A percentile compares a stretch with the other conserved stretches of the same genome.
These are phyloP conservation scores for Siniperca scherzeri DNA, from an alignment of 2,797 vertebrate genomes.

Conservation along the genomic window DNA sequence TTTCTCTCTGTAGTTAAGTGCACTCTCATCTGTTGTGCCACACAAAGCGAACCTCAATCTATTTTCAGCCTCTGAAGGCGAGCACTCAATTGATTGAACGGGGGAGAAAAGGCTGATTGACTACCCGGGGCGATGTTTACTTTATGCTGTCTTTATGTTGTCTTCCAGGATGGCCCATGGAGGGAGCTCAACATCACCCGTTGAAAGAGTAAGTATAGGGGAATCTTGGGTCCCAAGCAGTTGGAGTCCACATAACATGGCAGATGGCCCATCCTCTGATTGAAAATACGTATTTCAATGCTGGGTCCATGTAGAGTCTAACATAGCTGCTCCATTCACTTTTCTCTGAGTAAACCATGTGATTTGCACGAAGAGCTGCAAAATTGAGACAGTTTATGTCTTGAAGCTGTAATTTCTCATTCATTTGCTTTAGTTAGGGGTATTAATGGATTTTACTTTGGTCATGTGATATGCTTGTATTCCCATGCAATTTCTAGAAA, in stretches of 20 bases:
- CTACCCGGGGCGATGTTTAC: slow-evolving; percentile 68
- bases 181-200: slow-evolving; percentile 51
- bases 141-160: slow-evolving; percentile 73
- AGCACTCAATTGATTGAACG: slow-evolving; percentile 81
- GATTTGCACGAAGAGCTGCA: slow-evolving; percentile 29
- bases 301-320: slow-evolving; percentile 30
- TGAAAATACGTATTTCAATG: slow-evolving; percentile 57
- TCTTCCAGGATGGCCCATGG: slow-evolving; percentile 58
- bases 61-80: slow-evolving; percentile 80
- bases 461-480: slow-evolving; percentile 1
- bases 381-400: slow-evolving; percentile 43
- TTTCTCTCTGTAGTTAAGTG: slow-evolving; percentile 80
- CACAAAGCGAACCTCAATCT: slow-evolving; percentile 78
- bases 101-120: slow-evolving; percentile 74
- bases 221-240: slow-evolving; percentile 41
- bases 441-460: slow-evolving; percentile 7
- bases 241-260: slow-evolving; percentile 60
- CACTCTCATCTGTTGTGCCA: slow-evolving; percentile 78
- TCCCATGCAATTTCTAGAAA: slow-evolving; percentile 1
- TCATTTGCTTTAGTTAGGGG: slow-evolving; percentile 18
- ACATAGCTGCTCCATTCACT: slow-evolving; percentile 27
- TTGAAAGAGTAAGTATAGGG: slow-evolving; percentile 66
- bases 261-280: slow-evolving; percentile 57
- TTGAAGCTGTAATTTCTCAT: slow-evolving; percentile 33
- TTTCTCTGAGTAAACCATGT: not conserved